phyloP scores from a whole-genome alignment of 2,888 invertebrate species.

The Hyppa rectilinea region DNA sequence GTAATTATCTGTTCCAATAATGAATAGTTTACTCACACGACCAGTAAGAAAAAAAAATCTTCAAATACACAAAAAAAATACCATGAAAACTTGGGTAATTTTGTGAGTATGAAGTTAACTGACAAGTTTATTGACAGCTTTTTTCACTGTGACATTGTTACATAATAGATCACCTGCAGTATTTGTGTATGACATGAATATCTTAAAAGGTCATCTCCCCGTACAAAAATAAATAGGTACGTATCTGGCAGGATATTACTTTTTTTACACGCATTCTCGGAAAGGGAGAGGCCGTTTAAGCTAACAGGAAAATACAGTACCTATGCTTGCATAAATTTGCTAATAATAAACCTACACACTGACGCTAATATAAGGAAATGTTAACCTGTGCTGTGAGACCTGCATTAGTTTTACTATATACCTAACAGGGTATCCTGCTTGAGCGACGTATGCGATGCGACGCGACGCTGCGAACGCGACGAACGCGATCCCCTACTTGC shows the following conservation, averaged over 20 bases:
- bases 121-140: too few relatives aligned
- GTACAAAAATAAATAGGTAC: neutral
- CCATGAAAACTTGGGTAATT: neutral
- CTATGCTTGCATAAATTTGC: slow-evolving; percentile 12
- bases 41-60: neutral
- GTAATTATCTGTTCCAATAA: neutral
- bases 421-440: too few relatives aligned
- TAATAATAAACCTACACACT: neutral
- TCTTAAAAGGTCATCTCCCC: neutral
- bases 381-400: neutral
- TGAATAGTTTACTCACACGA: neutral
- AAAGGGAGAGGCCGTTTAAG: slow-evolving; percentile 18
- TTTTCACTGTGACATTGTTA: neutral
- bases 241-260: slow-evolving; percentile 5
- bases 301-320: slow-evolving; percentile 53
- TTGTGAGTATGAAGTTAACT: neutral
- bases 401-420: too few relatives aligned
- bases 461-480: too few relatives aligned
- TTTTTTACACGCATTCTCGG: slow-evolving; percentile 24
- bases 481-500: too few relatives aligned
- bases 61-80: neutral
- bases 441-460: too few relatives aligned
- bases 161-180: neutral
- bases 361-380: slow-evolving; percentile 29
- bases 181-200: neutral